Evolutionary conservation across 1,140 invertebrate genomes (phyloP).

Genomic region (Platyscapa corneri): DNA sequence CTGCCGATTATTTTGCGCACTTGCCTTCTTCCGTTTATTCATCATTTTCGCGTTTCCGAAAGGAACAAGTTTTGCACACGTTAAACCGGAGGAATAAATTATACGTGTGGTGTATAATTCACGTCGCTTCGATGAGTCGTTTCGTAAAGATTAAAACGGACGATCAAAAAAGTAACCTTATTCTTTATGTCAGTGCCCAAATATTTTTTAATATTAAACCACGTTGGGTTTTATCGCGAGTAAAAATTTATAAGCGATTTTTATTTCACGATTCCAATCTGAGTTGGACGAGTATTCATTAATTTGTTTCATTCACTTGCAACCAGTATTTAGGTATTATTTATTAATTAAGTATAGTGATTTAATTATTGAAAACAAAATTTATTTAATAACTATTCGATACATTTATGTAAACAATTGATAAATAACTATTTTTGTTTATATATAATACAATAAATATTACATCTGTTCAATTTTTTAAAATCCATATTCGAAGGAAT

Average conservation of each 20-base stretch:
- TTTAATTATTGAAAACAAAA: too few relatives aligned
- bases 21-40: neutral
- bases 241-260: neutral
- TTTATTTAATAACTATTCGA: too few relatives aligned
- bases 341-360: too few relatives aligned
- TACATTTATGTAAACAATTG: too few relatives aligned
- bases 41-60: neutral
- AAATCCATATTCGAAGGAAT: too few relatives aligned
- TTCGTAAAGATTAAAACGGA: neutral
- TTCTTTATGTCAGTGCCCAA: neutral
- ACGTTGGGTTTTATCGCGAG: neutral
- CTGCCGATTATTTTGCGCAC: neutral
- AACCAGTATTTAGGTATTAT: too few relatives aligned
- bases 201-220: neutral
- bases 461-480: too few relatives aligned
- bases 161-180: neutral
- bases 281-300: neutral
- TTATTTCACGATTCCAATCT: neutral
- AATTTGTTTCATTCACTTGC: too few relatives aligned
- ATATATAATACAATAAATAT: too few relatives aligned
- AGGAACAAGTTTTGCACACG: neutral
- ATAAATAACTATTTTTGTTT: too few relatives aligned
- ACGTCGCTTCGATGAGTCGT: constrained; percentile 10
- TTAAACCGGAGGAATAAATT: neutral
- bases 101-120: neutral